These are phyloP conservation scores for Haliclystus octoradiatus DNA, from an alignment of 30 jellyfish, hydroid and myxozoan genomes.

Conservation along the genomic window DNA sequence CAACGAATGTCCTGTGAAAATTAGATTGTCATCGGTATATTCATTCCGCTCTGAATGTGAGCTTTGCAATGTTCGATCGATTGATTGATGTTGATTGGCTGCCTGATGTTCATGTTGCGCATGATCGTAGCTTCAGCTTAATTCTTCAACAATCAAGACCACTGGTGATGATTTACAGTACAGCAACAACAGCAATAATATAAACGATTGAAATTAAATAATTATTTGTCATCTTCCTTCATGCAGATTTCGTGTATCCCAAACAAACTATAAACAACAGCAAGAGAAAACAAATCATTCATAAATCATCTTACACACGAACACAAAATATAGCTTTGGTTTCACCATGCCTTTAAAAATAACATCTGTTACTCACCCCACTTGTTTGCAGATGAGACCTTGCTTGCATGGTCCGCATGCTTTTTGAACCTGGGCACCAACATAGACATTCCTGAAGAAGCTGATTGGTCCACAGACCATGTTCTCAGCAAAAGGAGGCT, in stretches of 20 bases:
- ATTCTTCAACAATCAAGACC: too few species aligned
- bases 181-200: too few species aligned
- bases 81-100: too few species aligned
- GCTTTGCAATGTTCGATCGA: too few species aligned
- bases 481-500: slow-evolving; percentile 84
- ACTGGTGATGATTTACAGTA: too few species aligned
- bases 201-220: too few species aligned
- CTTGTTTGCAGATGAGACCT: slow-evolving; percentile 91
- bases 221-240: slow-evolving; percentile 76
- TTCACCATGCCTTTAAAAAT: neutral
- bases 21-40: too few species aligned
- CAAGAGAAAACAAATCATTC: neutral
- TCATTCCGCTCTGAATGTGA: too few species aligned
- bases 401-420: slow-evolving; percentile 94
- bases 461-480: slow-evolving; percentile 92
- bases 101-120: too few species aligned
- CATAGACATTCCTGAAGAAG: slow-evolving; percentile 86
- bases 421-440: slow-evolving; percentile 87
- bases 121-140: too few species aligned
- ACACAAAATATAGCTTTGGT: too few species aligned
- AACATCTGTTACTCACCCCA: slow-evolving; percentile 56
- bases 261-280: slow-evolving; percentile 37
- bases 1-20: too few species aligned
- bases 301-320: neutral
- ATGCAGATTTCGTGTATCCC: slow-evolving; percentile 93